A percentile compares a stretch with the other conserved stretches of the same genome.
Evolutionary conservation across 2,888 invertebrate species (phyloP).

Genomic region (Vandiemenella viatica): DNA sequence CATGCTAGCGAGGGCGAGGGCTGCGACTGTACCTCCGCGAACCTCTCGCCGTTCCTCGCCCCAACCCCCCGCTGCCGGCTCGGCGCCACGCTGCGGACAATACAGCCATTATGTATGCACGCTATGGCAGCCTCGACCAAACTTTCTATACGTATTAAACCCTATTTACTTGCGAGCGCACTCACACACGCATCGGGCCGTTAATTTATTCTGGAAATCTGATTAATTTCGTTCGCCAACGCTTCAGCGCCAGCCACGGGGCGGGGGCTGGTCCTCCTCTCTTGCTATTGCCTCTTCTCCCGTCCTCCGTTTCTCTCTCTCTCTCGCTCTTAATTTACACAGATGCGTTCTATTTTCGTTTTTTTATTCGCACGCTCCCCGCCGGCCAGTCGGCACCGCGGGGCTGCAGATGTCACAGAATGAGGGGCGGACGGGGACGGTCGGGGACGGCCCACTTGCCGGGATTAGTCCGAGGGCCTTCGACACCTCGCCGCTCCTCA

Average conservation of each 20-base stretch:
- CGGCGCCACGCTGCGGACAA: not conserved
- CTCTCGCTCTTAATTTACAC: not conserved
- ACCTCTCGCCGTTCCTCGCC: not conserved
- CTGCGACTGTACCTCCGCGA: not conserved
- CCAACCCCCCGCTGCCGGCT: not conserved
- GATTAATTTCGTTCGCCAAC: conserved; percentile 11
- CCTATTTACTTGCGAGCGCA: not conserved
- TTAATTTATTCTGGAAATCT: conserved; percentile 13
- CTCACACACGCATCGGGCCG: conserved; percentile 3
- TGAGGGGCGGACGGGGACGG: not conserved
- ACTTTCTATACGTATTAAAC: not conserved
- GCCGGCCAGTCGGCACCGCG: not conserved
- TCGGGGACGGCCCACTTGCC: not conserved
- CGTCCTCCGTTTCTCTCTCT: not conserved
- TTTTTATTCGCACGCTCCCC: not conserved
- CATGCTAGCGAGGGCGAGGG: too few relatives aligned
- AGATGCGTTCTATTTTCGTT: not conserved
- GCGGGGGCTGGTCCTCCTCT: not conserved
- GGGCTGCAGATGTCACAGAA: not conserved
- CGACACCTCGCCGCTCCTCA: too few relatives aligned
- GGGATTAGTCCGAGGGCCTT: not conserved
- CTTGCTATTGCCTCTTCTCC: not conserved
- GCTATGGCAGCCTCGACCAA: not conserved
- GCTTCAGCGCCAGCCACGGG: not conserved
- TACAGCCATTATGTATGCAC: not conserved